phyloP scores from a whole-genome alignment of 2,797 vertebrate species.

The Mormyrops boulengeri region DNA sequence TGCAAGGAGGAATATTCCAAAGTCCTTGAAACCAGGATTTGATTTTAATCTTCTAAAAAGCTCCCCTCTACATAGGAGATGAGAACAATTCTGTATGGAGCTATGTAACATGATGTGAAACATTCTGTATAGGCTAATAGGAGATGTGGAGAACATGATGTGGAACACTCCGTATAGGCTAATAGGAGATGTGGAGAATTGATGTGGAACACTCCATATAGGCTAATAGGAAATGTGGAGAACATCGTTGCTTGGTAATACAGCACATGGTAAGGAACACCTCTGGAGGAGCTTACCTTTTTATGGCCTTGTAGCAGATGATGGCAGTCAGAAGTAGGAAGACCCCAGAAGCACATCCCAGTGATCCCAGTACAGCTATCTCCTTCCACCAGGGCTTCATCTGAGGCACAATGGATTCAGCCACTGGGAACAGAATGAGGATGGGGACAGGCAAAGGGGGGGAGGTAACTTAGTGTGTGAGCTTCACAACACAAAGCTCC shows the following conservation, averaged over 20 bases:
- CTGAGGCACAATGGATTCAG: conserved; percentile 58
- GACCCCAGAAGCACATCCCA: conserved; percentile 74
- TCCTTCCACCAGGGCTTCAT: conserved; percentile 82
- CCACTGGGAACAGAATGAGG: conserved; percentile 51
- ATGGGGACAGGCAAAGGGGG: conserved; percentile 15
- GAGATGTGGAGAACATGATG: background rate
- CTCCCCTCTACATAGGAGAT: background rate
- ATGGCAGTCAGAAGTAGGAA: conserved; percentile 86
- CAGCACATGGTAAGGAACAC: background rate
- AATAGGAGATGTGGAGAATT: background rate
- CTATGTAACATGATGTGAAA: background rate
- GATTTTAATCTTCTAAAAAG: background rate
- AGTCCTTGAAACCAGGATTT: background rate
- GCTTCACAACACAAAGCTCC: background rate
- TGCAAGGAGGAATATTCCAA: background rate
- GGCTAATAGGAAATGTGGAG: background rate
- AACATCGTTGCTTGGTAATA: background rate
- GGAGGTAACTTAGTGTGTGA: conserved; percentile 11
- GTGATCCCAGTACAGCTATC: conserved; percentile 75
- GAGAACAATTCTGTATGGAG: background rate
- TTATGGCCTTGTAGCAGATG: conserved; percentile 98
- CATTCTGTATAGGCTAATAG: background rate
- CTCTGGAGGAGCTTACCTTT: conserved; percentile 67
- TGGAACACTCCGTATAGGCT: too few species aligned
- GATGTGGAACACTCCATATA: background rate